Percentiles rank a stretch among this genome's conserved stretches.
These are phyloP conservation scores for Zonotrichia leucophrys DNA, from an alignment of 2,113 vertebrate species.

Conservation along the genomic window DNA sequence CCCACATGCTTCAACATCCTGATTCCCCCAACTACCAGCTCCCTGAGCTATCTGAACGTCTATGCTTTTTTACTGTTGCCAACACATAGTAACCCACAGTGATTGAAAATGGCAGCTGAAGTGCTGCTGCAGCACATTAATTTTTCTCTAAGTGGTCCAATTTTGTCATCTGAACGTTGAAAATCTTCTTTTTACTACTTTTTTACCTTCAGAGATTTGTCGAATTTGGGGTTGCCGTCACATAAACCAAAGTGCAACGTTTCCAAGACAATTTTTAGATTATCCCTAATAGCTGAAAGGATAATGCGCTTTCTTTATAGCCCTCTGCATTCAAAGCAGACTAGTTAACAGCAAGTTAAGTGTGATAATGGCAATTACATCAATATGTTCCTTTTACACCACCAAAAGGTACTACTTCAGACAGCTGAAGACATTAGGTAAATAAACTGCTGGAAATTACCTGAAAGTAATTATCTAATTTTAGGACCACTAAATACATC, in stretches of 20 bases:
- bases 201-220: conserved; percentile 54
- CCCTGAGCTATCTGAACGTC: conserved; percentile 64
- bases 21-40: conserved; percentile 67
- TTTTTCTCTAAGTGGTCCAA: conserved; percentile 75
- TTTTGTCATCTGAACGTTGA: conserved; percentile 67
- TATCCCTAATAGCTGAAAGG: conserved; percentile 65
- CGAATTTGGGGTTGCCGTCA: conserved; percentile 48
- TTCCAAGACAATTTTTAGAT: conserved; percentile 70
- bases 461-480: conserved; percentile 43
- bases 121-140: conserved; percentile 67
- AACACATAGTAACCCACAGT: conserved; percentile 74
- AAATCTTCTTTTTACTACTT: conserved; percentile 47
- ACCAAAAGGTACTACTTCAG: conserved; percentile 59
- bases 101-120: conserved; percentile 82
- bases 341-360: conserved; percentile 75
- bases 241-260: conserved; percentile 48
- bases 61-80: conserved; percentile 70
- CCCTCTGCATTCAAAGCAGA: conserved; percentile 63
- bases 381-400: conserved; percentile 52
- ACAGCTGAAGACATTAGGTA: conserved; percentile 58
- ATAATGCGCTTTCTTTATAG: conserved; percentile 64
- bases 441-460: conserved; percentile 65
- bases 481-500: conserved; percentile 41
- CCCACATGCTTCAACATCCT: conserved; percentile 72
- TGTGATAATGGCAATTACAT: conserved; percentile 72